phyloP scores from a whole-genome alignment of 2,113 vertebrate genomes.

The Bettongia penicillata region DNA sequence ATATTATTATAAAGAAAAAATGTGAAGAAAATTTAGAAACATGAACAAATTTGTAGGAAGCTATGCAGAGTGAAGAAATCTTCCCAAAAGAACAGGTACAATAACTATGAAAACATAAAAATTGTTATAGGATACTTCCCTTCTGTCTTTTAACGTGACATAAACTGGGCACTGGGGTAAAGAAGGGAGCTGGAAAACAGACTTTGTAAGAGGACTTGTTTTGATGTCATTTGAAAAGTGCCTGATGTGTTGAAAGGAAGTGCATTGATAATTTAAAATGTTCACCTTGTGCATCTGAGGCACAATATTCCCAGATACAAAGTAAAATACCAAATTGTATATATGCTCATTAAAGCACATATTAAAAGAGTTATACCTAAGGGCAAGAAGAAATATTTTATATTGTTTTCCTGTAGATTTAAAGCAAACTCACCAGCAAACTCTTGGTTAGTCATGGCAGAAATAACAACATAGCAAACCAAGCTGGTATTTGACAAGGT shows the following conservation, averaged over 20 bases:
- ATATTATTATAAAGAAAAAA: background rate
- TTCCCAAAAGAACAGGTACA: background rate
- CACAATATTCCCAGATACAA: no score
- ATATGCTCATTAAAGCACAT: no score
- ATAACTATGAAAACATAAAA: background rate
- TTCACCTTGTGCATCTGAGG: no score
- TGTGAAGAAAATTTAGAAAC: background rate
- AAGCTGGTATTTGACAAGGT: no score
- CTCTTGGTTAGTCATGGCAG: no score
- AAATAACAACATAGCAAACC: no score
- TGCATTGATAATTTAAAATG: background rate
- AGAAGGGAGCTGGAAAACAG: background rate
- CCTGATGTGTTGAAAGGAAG: background rate
- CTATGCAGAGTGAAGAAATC: background rate
- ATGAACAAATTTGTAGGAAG: background rate
- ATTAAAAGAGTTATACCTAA: no score
- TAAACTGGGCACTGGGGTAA: background rate
- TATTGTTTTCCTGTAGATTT: no score
- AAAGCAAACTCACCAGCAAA: no score
- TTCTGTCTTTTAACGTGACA: background rate
- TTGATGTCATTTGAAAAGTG: background rate
- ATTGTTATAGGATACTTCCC: background rate
- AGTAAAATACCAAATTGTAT: no score
- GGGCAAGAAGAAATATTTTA: no score
- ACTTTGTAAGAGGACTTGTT: no score